These are phyloP conservation scores for Bugulina stolonifera DNA, from an alignment of 2,888 invertebrate genomes.

Conservation along the genomic window DNA sequence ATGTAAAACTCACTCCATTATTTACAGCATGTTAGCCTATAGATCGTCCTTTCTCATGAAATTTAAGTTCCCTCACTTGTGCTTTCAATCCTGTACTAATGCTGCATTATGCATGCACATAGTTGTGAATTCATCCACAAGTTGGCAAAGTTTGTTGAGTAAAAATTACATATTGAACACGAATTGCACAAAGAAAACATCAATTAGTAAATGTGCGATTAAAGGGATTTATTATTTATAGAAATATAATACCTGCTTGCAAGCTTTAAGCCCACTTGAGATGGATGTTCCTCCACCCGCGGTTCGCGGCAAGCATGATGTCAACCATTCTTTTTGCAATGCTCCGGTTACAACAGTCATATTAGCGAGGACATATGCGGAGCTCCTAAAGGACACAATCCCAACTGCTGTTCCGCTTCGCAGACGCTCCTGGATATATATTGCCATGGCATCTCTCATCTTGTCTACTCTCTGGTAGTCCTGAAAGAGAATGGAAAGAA, in stretches of 20 bases:
- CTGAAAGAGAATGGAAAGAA: neutral
- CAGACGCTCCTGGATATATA: neutral
- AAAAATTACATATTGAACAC: no score
- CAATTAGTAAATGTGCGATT: no score
- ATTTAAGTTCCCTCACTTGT: no score
- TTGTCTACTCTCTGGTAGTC: neutral
- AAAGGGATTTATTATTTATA: no score
- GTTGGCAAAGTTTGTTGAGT: no score
- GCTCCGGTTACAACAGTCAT: neutral
- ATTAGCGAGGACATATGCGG: neutral
- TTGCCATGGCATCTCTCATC: neutral
- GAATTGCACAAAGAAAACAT: no score
- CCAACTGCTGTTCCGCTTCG: neutral
- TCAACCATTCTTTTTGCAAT: neutral
- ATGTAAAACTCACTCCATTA: no score
- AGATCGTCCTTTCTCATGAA: no score
- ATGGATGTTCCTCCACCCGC: neutral
- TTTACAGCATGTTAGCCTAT: no score
- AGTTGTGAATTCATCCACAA: no score
- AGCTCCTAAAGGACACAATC: neutral
- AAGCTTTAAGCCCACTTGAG: neutral
- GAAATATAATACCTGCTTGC: neutral
- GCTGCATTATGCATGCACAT: no score
- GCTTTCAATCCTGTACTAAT: no score
- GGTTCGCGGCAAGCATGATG: neutral